Conservation (phyloP, 2,888 invertebrate genomes). For the Steromphala cineraria region DNA sequence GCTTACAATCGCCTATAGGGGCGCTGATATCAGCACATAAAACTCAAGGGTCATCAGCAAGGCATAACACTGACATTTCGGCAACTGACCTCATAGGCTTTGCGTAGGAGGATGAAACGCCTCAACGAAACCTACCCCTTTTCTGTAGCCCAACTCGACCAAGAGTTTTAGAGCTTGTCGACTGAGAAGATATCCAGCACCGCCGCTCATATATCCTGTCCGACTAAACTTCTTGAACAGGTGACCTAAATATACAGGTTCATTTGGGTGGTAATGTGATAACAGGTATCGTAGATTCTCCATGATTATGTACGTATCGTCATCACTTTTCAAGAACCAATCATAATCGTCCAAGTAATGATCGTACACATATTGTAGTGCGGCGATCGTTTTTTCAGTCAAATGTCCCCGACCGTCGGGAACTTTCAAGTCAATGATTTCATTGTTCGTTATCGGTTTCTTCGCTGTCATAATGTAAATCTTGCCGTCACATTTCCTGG, state of each 20-base stretch:
- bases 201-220: constrained; percentile 77
- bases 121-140: constrained; percentile 80
- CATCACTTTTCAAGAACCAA: constrained; percentile 98
- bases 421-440: constrained; percentile 79
- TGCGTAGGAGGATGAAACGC: no score
- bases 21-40: no score
- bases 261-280: constrained; percentile 82
- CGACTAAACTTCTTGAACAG: constrained; percentile 61
- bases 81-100: no score
- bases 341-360: constrained; percentile 89
- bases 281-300: constrained; percentile 95
- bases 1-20: no score
- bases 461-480: constrained; percentile 73
- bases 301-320: constrained; percentile 96
- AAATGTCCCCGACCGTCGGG: constrained; percentile 90
- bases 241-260: constrained; percentile 86
- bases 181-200: constrained; percentile 87
- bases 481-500: constrained; percentile 82
- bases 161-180: constrained; percentile 85
- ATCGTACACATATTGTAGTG: constrained; percentile 89
- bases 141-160: constrained; percentile 82
- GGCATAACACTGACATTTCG: no score
- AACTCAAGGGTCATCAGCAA: no score
- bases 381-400: constrained; percentile 97
- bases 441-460: constrained; percentile 80